Percentiles rank a stretch among this genome's conserved stretches.
These are phyloP conservation scores for Percopsis omiscomaycus DNA, from an alignment of 2,797 vertebrate genomes.

Conservation along the genomic window DNA sequence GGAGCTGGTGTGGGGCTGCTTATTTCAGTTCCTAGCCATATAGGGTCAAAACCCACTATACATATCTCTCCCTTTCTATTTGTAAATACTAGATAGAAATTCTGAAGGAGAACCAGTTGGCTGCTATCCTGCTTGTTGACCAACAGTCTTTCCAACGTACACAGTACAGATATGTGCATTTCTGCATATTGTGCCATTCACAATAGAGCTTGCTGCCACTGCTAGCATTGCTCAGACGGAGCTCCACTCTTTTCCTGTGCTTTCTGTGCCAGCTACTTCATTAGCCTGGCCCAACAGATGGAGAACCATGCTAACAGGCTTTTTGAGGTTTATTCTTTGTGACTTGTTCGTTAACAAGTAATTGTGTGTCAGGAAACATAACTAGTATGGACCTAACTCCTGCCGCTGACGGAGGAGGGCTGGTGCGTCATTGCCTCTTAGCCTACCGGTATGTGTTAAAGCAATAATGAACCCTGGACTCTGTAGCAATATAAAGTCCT, in stretches of 20 bases:
- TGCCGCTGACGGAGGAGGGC: too few species aligned
- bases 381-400: constrained; percentile 48
- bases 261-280: constrained; percentile 69
- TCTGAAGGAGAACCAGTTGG: too few species aligned
- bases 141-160: neutral
- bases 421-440: too few species aligned
- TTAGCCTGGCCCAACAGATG: constrained; percentile 73
- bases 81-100: too few species aligned
- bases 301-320: constrained; percentile 71
- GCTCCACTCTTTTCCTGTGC: constrained; percentile 41
- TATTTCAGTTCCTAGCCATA: too few species aligned
- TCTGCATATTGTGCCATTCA: neutral
- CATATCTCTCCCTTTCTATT: too few species aligned
- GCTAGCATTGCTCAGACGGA: neutral
- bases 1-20: too few species aligned
- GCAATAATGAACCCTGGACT: too few species aligned
- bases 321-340: constrained; percentile 93
- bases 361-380: constrained; percentile 90
- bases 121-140: too few species aligned
- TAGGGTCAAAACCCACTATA: too few species aligned
- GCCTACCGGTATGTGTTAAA: too few species aligned
- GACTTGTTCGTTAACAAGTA: constrained; percentile 96
- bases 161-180: neutral
- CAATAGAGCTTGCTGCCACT: neutral
- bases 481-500: too few species aligned